phyloP scores from a whole-genome alignment of 2,888 invertebrate genomes.

The Zaprionus bogoriensis region DNA sequence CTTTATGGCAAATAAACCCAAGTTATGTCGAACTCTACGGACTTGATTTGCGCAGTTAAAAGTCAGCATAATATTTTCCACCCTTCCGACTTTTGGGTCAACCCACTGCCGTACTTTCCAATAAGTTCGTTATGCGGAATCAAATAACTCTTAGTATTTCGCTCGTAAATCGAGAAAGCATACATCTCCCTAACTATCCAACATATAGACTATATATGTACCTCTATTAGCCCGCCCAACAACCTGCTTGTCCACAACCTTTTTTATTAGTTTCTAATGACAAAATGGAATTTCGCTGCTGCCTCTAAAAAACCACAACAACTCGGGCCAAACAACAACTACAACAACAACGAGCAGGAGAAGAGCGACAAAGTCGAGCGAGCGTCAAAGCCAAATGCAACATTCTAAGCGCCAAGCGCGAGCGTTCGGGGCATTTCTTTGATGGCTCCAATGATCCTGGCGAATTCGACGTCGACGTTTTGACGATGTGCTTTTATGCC shows the following conservation, averaged over 20 bases:
- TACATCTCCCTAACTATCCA: background rate
- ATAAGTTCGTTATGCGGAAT: background rate
- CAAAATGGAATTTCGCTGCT: conserved; percentile 61
- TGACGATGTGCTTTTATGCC: conserved; percentile 75
- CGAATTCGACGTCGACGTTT: conserved; percentile 47
- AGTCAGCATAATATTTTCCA: background rate
- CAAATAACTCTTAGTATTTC: no score
- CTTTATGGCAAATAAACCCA: background rate
- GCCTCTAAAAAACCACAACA: conserved; percentile 14
- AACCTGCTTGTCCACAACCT: background rate
- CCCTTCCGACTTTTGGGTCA: background rate
- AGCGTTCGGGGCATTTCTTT: conserved; percentile 56
- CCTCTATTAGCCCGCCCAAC: background rate
- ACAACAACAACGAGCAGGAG: background rate
- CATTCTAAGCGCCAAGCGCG: conserved; percentile 59
- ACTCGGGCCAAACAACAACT: background rate
- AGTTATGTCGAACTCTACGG: background rate
- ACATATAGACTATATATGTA: conserved; percentile 2
- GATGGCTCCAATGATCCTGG: conserved; percentile 44
- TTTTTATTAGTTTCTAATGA: conserved; percentile 72
- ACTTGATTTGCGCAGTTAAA: background rate
- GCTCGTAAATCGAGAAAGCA: background rate
- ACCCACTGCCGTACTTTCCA: background rate
- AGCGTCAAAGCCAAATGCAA: conserved; percentile 41
- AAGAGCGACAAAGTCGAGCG: background rate